Evolutionary conservation across 2,113 vertebrate species (phyloP).

Genomic region (Tetrax tetrax): DNA sequence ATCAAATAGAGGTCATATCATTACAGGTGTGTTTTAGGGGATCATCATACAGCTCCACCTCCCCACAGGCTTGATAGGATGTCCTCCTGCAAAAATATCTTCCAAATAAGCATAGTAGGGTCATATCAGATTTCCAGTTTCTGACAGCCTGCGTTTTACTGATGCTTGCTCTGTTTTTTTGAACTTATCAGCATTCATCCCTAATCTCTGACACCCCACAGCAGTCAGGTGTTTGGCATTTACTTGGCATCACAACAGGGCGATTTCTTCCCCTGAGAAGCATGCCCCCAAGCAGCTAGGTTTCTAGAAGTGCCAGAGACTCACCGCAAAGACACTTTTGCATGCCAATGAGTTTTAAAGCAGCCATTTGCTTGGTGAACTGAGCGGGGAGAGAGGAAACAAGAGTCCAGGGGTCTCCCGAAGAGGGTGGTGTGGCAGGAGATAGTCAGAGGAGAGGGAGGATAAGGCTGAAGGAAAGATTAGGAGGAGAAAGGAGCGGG

Average conservation of each 20-base stretch:
- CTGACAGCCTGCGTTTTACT: not conserved
- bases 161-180: not conserved
- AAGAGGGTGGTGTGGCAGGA: not conserved
- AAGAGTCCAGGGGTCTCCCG: not conserved
- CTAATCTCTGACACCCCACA: not conserved
- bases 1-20: not conserved
- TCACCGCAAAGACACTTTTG: not conserved
- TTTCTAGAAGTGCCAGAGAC: not conserved
- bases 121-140: not conserved
- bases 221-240: not conserved
- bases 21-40: not conserved
- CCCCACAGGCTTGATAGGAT: not conserved
- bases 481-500: not conserved
- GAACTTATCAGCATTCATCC: not conserved
- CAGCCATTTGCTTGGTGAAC: not conserved
- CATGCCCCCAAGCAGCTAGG: not conserved
- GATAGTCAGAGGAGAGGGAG: not conserved
- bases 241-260: not conserved
- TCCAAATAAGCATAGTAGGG: not conserved
- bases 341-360: not conserved
- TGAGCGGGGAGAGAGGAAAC: not conserved
- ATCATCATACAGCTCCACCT: not conserved
- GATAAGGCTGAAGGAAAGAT: not conserved
- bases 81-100: not conserved
- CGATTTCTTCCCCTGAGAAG: not conserved